phyloP scores from a whole-genome alignment of 2,113 vertebrate species.

The Pteropus alecto region DNA sequence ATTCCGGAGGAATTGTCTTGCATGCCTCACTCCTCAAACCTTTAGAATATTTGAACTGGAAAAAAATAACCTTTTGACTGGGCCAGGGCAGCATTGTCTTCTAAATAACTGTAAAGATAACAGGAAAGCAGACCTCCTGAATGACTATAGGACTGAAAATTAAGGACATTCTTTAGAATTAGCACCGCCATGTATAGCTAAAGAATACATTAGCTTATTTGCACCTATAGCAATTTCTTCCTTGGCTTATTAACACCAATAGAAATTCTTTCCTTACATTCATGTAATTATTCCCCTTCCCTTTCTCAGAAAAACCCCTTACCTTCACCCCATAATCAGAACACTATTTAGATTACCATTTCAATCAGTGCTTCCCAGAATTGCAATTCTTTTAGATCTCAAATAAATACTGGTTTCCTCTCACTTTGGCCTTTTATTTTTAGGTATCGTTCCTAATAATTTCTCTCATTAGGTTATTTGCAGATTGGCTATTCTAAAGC shows the following conservation, averaged over 20 bases:
- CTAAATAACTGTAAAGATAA: neutral
- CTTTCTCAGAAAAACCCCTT: neutral
- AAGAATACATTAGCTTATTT: neutral
- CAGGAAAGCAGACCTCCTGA: neutral
- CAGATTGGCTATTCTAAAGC: neutral
- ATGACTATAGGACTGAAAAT: neutral
- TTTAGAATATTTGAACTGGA: neutral
- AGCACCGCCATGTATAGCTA: neutral
- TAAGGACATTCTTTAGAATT: too few species aligned
- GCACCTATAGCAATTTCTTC: neutral
- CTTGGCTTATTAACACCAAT: neutral
- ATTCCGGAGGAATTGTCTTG: neutral
- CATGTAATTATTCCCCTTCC: neutral
- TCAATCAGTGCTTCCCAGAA: neutral
- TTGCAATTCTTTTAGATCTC: neutral
- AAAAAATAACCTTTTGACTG: neutral
- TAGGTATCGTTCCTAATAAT: neutral
- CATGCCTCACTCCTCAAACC: neutral
- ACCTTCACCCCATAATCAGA: neutral
- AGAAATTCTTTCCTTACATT: neutral
- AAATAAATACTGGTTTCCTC: neutral
- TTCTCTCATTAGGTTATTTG: neutral
- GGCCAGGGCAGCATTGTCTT: neutral
- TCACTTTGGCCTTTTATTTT: neutral
- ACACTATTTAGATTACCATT: neutral